These are phyloP conservation scores for Picathartes gymnocephalus DNA, from an alignment of 2,113 vertebrate species.

Conservation along the genomic window DNA sequence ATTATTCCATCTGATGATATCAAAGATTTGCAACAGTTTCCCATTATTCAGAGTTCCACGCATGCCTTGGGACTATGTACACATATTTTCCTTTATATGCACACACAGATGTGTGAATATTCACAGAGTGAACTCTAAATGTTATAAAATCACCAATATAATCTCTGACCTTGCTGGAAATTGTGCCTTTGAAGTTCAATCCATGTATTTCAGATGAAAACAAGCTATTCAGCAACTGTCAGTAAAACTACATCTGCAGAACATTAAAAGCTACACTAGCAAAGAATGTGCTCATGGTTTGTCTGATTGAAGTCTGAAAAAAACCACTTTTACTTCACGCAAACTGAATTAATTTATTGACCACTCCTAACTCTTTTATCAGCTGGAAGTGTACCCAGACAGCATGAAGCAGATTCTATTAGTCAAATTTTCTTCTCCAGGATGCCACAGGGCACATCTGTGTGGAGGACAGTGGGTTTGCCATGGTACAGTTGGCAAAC, in stretches of 20 bases:
- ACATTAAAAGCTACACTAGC: constrained; percentile 53
- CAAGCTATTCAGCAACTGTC: constrained; percentile 38
- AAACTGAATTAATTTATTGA: constrained; percentile 12
- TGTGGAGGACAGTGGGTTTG: neutral
- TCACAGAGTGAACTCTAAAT: neutral
- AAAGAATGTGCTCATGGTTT: neutral
- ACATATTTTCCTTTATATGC: neutral
- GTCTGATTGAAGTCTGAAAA: constrained; percentile 27
- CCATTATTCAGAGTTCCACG: neutral
- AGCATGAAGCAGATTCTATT: neutral
- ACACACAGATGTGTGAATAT: neutral
- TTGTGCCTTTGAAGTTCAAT: constrained; percentile 16
- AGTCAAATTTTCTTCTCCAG: neutral
- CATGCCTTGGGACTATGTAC: neutral
- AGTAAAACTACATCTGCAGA: constrained; percentile 25
- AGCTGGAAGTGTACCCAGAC: neutral
- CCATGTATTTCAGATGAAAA: constrained; percentile 49
- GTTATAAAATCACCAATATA: constrained; percentile 38
- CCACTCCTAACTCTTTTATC: neutral
- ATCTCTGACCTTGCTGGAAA: constrained; percentile 45
- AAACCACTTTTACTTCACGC: neutral
- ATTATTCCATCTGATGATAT: neutral
- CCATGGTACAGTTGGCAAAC: neutral
- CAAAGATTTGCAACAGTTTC: neutral
- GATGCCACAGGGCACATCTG: neutral